These are phyloP conservation scores for Iphiclides podalirius DNA, from an alignment of 2,888 invertebrate genomes.

Conservation along the genomic window DNA sequence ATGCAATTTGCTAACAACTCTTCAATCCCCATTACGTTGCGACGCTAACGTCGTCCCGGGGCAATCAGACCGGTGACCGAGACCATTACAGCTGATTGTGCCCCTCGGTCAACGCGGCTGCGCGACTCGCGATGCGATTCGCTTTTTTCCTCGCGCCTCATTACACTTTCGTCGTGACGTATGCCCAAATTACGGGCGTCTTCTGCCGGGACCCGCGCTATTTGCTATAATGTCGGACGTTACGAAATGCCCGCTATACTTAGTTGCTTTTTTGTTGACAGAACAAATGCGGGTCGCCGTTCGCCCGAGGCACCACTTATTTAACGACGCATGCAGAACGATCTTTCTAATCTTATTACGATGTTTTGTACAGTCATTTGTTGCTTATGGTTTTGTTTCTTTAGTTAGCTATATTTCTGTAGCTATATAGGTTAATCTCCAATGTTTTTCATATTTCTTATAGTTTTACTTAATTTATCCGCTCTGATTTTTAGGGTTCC, in stretches of 20 bases:
- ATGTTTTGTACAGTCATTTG: too few relatives aligned
- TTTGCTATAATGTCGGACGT: slow-evolving; percentile 32
- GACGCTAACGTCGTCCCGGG: slow-evolving; percentile 52
- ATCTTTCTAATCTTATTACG: too few relatives aligned
- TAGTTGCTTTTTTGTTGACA: slow-evolving; percentile 18
- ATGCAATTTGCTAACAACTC: background rate
- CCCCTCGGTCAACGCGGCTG: slow-evolving; percentile 52
- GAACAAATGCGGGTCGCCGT: slow-evolving; percentile 5
- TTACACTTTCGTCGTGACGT: slow-evolving; percentile 45
- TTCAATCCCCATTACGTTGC: slow-evolving; percentile 42
- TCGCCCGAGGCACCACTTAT: background rate
- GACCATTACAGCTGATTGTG: slow-evolving; percentile 68
- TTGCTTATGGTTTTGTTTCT: too few relatives aligned
- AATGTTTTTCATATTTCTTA: too few relatives aligned
- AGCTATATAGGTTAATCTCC: too few relatives aligned
- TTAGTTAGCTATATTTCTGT: too few relatives aligned
- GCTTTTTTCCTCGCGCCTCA: slow-evolving; percentile 26
- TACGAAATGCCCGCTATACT: slow-evolving; percentile 32
- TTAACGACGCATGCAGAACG: too few relatives aligned
- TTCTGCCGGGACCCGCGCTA: slow-evolving; percentile 42
- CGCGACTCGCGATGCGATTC: slow-evolving; percentile 27
- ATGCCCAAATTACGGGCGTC: slow-evolving; percentile 44
- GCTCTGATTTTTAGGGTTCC: too few relatives aligned
- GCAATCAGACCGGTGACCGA: too few relatives aligned
- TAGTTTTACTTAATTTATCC: too few relatives aligned